Evolutionary conservation across 2,888 invertebrate species (phyloP).

Genomic region (Neoaliturus tenellus): DNA sequence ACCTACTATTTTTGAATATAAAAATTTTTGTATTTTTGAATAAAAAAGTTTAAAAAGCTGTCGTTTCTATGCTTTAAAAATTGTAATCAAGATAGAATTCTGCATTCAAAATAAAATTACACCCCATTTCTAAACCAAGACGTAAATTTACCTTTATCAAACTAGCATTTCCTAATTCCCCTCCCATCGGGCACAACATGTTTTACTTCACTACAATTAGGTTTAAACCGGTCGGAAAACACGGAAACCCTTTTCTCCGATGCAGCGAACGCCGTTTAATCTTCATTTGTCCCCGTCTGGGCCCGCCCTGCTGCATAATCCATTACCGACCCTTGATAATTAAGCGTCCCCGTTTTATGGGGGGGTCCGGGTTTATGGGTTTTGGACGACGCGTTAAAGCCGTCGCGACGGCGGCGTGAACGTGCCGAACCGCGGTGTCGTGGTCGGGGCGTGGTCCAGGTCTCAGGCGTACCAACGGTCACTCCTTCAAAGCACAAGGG

Average conservation of each 20-base stretch:
- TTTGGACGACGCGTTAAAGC: too few relatives aligned
- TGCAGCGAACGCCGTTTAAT: slow-evolving; percentile 34
- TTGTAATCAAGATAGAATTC: too few relatives aligned
- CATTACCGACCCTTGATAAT: slow-evolving; percentile 34
- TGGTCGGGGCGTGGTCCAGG: neutral
- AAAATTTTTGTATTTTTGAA: too few relatives aligned
- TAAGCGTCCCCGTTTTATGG: neutral
- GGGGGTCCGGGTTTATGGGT: neutral
- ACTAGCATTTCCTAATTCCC: neutral
- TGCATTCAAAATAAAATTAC: too few relatives aligned
- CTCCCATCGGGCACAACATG: neutral
- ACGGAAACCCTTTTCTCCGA: slow-evolving; percentile 36
- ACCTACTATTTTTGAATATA: too few relatives aligned
- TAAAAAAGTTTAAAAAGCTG: too few relatives aligned
- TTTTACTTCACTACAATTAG: neutral
- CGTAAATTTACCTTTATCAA: neutral
- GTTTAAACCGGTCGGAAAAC: slow-evolving; percentile 11
- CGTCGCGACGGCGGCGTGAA: neutral
- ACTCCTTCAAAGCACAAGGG: too few relatives aligned
- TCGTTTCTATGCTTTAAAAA: too few relatives aligned
- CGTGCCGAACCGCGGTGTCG: neutral
- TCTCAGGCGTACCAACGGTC: neutral
- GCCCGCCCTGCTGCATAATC: slow-evolving; percentile 25
- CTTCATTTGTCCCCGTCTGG: slow-evolving; percentile 25
- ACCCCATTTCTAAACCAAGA: too few relatives aligned